Base-by-base conservation (phyloP, 2,113 vertebrate genomes). In the Vireo altiloquus region DNA sequence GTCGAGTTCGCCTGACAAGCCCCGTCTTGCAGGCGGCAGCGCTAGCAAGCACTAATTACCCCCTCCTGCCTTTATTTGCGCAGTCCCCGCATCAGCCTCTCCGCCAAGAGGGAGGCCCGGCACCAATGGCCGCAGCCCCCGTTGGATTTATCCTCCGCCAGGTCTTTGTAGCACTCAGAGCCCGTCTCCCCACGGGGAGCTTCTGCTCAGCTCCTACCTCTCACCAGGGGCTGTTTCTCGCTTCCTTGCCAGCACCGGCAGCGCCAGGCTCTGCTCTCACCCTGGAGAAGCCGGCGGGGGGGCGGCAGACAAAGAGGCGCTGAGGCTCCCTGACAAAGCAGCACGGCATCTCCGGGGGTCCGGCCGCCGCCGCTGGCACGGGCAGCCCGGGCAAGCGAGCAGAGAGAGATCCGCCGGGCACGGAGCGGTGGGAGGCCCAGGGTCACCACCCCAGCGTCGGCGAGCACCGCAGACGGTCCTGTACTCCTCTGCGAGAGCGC, bases 261-360 rank as follows among this genome's bases (percentile, higher is more conserved):
- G 80, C 9, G 3, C 57, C 47, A 27, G 46, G 82, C 49, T 79
- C 39, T 2, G 16, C 65, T 78, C 82, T 63, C 31, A 15, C 13
- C 49, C 57, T 65, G 28, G 18, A 64, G 86, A 66, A 94, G 78
- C 35, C 14, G 11, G 71, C 44, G 35, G 28, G 20, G 44, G 71
- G 63, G 70, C 17, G 3, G 65, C 60, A 95, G 90, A 96, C 96
- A 96, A 96, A 96, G 93, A 87, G 87, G 78, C 65, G 27, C 87
- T 65, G 77, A 91, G 52, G 47, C 87, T 84, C 71, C 69, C 78
- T 92, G 74, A 96, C 93, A 95, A 96, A 96, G 95, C 96, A 64
- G 74, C 80, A 1, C 46, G 6, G 74, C 89, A 11, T 86, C 84
- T 56, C 64, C 4, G 50, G 69, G 70, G 44, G 53, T 57, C 76